phyloP scores from a whole-genome alignment of 2,888 invertebrate species.

The Arctia plantaginis region DNA sequence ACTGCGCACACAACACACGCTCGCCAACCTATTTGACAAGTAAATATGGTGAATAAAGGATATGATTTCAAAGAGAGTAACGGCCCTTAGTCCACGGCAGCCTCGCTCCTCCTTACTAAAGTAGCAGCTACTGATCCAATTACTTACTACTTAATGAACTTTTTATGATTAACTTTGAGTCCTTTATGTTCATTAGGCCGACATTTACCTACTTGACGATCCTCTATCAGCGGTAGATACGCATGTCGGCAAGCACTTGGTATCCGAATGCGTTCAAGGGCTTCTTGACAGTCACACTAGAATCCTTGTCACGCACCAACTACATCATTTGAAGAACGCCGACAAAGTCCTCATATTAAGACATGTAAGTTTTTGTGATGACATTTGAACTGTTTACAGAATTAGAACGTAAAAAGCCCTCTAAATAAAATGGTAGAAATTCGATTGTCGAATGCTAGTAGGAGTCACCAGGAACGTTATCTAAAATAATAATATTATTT shows the following conservation, averaged over 20 bases:
- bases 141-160: too few relatives aligned
- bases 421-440: not conserved
- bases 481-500: not conserved
- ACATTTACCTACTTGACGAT: constrained; percentile 92
- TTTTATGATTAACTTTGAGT: not conserved
- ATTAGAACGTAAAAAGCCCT: not conserved
- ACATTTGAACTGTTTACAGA: not conserved
- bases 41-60: too few relatives aligned
- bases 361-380: constrained; percentile 82
- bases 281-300: constrained; percentile 88
- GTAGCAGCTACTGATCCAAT: too few relatives aligned
- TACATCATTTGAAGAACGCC: constrained; percentile 90
- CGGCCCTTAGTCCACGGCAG: too few relatives aligned
- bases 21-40: too few relatives aligned
- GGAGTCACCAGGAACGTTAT: not conserved
- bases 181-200: constrained; percentile 76
- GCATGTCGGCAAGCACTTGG: constrained; percentile 90
- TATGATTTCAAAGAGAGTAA: too few relatives aligned
- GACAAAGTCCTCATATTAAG: constrained; percentile 88
- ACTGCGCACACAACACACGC: too few relatives aligned
- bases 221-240: constrained; percentile 92
- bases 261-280: constrained; percentile 88
- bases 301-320: constrained; percentile 93
- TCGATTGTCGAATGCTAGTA: not conserved
- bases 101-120: too few relatives aligned